Base-by-base conservation (phyloP, 64 coral and sea anemone species). In the Dendrophyllia cribrosa region DNA sequence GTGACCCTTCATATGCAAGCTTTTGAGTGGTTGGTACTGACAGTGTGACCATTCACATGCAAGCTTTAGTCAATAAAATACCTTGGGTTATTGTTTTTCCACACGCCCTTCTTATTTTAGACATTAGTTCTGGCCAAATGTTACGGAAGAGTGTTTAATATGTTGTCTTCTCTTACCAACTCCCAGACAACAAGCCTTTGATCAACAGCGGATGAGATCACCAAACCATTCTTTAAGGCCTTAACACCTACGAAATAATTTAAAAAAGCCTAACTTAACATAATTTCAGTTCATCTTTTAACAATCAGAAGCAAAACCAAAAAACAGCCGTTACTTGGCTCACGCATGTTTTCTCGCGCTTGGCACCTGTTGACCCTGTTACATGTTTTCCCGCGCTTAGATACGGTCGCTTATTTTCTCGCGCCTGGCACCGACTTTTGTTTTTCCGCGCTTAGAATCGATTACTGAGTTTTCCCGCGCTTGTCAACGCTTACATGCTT, bases 181-280 rank as follows among this genome's bases (percentile, higher is more conserved):
- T 75, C 82, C 95, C 95, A 96, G 3, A 93, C 7, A 86, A 55
- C 83, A 20, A 96, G 44, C 70, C 90, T 71, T 48, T 96, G 95
- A 51, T 96, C 95, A 58, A 96, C 95, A 70, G 95, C 93, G 11
- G 95, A 77, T 45, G 95, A 93, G 77, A 96, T 49, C 15, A 88
- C 62, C 3, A 16, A 43, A 11, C 89, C 89, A 66, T 51, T 84
- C 19, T 51, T 63, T 50, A 96, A 82, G 84, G 50, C 74, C 91
- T 96, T 96, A 9, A 96, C 94, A 50, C 89, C 94, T 96, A 49
- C 0, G 46, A 59, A 55, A 79, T 0, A 59, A 34, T 87, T 87
- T 19, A 47, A 5, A 22, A 5, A 0, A 44, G 47, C 62, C 62
- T 46, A n/a, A 1, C 77, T 21, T 79, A 12, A 51, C 49, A 25